Evolutionary conservation across 2,797 vertebrate genomes (phyloP), one percentile per base, ranked within the genome.

Genomic region (Chelon labrosus): DNA sequence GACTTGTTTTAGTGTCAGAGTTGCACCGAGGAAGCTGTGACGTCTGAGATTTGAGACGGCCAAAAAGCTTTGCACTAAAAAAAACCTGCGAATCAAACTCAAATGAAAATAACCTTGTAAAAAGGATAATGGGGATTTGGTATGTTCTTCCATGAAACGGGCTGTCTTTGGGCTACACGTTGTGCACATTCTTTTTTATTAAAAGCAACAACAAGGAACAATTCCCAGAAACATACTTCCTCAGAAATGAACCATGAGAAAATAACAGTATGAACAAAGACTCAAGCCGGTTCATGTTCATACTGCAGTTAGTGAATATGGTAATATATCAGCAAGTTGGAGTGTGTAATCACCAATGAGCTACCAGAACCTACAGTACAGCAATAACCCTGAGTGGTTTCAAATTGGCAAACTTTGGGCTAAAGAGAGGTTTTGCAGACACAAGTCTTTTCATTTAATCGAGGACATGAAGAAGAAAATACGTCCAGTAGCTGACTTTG

Each of bases 351-450:
- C 64, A 72, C 77, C 57, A 59, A 13, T 55, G 44, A 57, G 60
- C 37, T 52, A 71, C 47, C 63, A 70, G 56, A 75, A 67, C 38
- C 56, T 68, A 44, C 31, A 31, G 31, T 5, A 31, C 73, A 79
- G 67, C 61, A 83, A 61, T 68, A 79, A 61, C 55, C 37, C 37
- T 76, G 72, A 83, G 62, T 55, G 50, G 73, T 75, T 83, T 77
- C 47, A 74, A 19, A 72, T 31, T 65, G 35, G 60, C 55, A 73
- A 65, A 76, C 50, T 17, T 63, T 20, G 47, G 0, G 44, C 51
- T 65, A 63, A 70, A 52, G 51, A 64, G 42, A 69, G 39, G 62
- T 14, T 55, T 77, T 1, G 1, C 12, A 64, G 50, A 75, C 65
- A 60, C 51, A 64, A 59, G 49, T 37, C 35, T 82, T 73, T 75